Conservation (phyloP, 2,888 invertebrate species). For the Hyposoter didymator region DNA sequence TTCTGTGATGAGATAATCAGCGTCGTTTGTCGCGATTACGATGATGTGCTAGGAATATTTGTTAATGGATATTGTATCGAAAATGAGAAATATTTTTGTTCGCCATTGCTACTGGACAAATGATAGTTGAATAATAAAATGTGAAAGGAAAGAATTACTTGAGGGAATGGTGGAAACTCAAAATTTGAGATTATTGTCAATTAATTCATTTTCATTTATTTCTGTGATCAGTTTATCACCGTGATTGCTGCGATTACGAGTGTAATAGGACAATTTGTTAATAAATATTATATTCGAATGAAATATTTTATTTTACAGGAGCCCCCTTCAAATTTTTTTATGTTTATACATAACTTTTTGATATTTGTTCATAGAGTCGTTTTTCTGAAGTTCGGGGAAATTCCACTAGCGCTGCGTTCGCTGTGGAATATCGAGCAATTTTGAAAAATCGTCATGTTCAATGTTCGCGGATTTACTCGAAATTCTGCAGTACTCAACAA, state of each 20-base stretch:
- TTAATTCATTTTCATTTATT: conserved; percentile 63
- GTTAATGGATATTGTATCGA: conserved; percentile 65
- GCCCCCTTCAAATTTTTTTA: not conserved
- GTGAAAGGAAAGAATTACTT: not conserved
- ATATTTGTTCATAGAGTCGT: too few species aligned
- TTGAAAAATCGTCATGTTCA: too few species aligned
- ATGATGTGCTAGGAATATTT: conserved; percentile 61
- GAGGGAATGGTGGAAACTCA: conserved; percentile 1
- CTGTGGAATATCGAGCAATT: not conserved
- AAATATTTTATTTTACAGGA: not conserved
- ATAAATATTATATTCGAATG: conserved; percentile 43
- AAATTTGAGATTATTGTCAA: conserved; percentile 26
- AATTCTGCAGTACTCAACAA: too few species aligned
- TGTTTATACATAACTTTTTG: too few species aligned
- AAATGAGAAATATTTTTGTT: conserved; percentile 29
- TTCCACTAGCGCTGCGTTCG: conserved; percentile 16
- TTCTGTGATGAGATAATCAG: conserved; percentile 68
- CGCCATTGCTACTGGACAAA: not conserved
- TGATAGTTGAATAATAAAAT: not conserved
- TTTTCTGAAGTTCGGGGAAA: conserved; percentile 11
- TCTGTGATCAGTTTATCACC: conserved; percentile 64
- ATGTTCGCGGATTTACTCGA: too few species aligned
- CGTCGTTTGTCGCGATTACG: conserved; percentile 55
- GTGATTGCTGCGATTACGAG: conserved; percentile 26
- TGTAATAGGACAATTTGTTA: conserved; percentile 51